phyloP scores from a whole-genome alignment of 2,888 invertebrate species.

The Zootermopsis nevadensis region DNA sequence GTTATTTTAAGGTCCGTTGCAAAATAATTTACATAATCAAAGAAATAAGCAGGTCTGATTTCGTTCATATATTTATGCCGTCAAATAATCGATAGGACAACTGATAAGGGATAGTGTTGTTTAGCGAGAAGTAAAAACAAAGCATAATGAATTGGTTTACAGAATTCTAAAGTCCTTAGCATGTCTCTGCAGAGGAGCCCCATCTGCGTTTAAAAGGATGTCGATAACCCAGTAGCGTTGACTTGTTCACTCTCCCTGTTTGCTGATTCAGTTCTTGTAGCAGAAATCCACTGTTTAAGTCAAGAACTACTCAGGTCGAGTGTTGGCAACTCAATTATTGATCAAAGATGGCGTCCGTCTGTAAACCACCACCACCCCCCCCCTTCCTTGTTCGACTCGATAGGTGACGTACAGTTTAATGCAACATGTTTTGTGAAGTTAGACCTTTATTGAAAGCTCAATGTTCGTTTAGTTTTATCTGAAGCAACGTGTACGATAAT shows the following conservation, averaged over 20 bases:
- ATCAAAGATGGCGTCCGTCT: constrained; percentile 44
- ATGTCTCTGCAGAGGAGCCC: background rate
- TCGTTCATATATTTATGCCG: no score
- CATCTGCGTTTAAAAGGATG: background rate
- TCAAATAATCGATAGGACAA: no score
- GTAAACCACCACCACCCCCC: constrained; percentile 13
- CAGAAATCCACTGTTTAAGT: constrained; percentile 33
- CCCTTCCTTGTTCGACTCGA: constrained; percentile 4
- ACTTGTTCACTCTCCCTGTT: background rate
- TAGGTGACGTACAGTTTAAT: constrained; percentile 28
- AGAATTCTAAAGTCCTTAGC: no score
- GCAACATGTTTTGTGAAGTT: constrained; percentile 16
- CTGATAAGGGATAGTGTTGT: no score
- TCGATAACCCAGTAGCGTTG: background rate
- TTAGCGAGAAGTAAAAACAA: no score
- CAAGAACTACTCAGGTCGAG: constrained; percentile 38
- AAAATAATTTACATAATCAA: no score
- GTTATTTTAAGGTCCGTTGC: no score
- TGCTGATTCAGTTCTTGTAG: background rate
- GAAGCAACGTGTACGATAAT: background rate
- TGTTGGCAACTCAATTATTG: constrained; percentile 44
- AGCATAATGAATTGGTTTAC: no score
- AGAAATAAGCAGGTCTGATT: no score
- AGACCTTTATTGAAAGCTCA: background rate
- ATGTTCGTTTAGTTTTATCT: background rate